Evolutionary conservation across 1,140 invertebrate species (phyloP), one percentile per base, ranked within the genome.

Genomic region (Batillaria attramentaria): DNA sequence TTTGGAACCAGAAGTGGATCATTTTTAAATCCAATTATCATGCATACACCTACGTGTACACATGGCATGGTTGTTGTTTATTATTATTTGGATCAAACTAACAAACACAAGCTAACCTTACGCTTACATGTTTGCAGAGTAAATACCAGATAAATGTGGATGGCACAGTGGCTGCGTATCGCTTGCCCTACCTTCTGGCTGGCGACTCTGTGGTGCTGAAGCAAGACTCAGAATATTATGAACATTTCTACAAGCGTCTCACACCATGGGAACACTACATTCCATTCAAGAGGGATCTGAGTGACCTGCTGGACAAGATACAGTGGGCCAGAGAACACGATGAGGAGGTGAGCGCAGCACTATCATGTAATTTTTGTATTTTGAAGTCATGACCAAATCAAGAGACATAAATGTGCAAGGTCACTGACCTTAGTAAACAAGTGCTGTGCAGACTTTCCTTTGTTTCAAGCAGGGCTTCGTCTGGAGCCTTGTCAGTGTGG

Each of bases 101-200:
- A n/a, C n/a, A n/a, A n/a, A n/a, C n/a, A n/a, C n/a, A n/a, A n/a
- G n/a, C n/a, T n/a, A n/a, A n/a, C 46, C n/a, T 13, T 6, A 10
- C 20, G 5, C n/a, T 62, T 18, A 62, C 6, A 5, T 66, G 3
- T 41, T 89, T 91, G 28, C 92, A 99, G 97, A 97, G 97, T 87
- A 99, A 98, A 92, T 99, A 98, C 92, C 96, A 97, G 92, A 89
- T 99, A 33, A 97, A 95, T 89, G 94, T 99, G 68, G 98, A 99
- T 93, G 98, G 98, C 31, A 97, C 97, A 77, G 98, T 99, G 33
- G 97, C 98, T 62, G 96, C 97, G 0, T 99, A 99, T 92, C 92
- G 98, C 84, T 94, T 98, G 78, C 97, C 98, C 2, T 99, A 97
- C 91, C 92, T 99, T 20, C 89, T 99, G 74, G 95, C 93, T 77